phyloP scores from a whole-genome alignment of 2,113 vertebrate genomes.

The Elephantulus edwardii region DNA sequence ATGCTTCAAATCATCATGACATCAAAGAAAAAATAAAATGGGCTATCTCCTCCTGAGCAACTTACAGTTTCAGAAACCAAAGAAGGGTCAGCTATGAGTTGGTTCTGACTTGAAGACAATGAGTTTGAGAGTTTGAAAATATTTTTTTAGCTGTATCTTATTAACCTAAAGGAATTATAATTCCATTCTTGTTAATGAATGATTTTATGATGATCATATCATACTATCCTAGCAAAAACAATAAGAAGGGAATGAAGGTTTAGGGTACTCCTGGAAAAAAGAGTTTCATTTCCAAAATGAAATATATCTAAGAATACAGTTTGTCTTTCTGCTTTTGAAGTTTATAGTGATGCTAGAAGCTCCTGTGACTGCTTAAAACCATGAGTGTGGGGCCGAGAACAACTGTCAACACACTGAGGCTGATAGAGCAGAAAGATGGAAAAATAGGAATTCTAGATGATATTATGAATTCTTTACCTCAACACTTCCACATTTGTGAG shows the following conservation, averaged over 20 bases:
- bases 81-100: no score
- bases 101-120: no score
- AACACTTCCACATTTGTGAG: neutral
- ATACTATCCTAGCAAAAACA: neutral
- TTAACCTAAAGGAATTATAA: no score
- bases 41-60: no score
- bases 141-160: no score
- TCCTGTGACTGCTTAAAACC: neutral
- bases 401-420: neutral
- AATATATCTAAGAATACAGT: neutral
- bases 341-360: neutral
- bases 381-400: neutral
- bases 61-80: no score
- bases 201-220: neutral
- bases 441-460: neutral
- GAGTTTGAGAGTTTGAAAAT: no score
- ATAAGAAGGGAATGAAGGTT: neutral
- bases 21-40: no score
- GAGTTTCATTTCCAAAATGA: neutral
- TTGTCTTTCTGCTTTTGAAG: neutral
- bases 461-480: neutral
- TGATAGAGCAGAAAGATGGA: neutral
- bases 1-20: no score
- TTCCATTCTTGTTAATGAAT: neutral
- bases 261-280: neutral